Evolutionary conservation across 2,113 vertebrate genomes (phyloP), one percentile per base, ranked within the genome.

Genomic region (Peromyscus californicus): DNA sequence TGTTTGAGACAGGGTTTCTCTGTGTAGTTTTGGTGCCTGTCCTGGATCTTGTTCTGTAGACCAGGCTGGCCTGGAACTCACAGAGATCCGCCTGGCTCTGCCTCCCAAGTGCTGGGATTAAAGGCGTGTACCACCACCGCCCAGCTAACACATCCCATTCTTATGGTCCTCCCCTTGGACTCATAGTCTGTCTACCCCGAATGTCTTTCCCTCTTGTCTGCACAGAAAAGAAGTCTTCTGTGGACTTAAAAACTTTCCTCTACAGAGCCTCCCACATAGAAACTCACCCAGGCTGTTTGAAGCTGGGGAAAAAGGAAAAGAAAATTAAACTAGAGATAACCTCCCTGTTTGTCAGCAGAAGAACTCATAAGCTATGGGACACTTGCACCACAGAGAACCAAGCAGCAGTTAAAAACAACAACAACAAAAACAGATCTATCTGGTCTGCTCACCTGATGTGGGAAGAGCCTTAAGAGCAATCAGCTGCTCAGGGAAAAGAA

Each of bases 201-300:
- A 59, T 24, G 29, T 39, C 80, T 33, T 72, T 88, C 54, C 45
- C 21, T 57, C 31, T 85, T 75, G 8, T 91, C 45, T 74, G 65
- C 17, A 61, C 74, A 57, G 61, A 82, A 96, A 72, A 94, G 61
- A 90, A 96, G 70, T 90, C 70, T 59, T 94, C 89, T 13, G 31
- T 11, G 8, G 19, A 51, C 80, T 42, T 74, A 83, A 90, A 92
- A 93, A 88, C 75, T 83, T 82, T 76, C 63, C 36, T 70, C 26
- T 24, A 31, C 1, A 48, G 90, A 29, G 67, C 57, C 36, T 74
- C 78, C 24, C 61, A 36, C 54, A 59, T 36, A 91, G 70, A 78
- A 21, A 57, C 54, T 67, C 63, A 72, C 39, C 65, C 36, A 29
- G 4, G 65, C 42, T 12, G 1, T 92, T 80, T 93, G 51, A 79